Evolutionary conservation across 2,113 vertebrate genomes (phyloP), one percentile per base, ranked within the genome.

Genomic region (Propithecus coquereli): DNA sequence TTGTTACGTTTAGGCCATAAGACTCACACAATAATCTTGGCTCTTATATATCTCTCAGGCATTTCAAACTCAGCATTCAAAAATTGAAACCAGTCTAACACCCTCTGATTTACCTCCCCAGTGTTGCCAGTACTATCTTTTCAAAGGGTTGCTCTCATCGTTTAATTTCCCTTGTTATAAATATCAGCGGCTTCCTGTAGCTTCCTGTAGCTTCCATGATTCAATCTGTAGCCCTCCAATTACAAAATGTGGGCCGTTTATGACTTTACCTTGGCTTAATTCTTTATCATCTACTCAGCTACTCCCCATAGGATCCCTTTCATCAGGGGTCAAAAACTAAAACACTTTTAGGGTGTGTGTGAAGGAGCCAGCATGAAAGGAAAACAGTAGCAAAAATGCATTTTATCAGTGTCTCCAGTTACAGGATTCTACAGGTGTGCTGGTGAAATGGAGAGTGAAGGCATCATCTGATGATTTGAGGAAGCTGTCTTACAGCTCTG

Each of bases 281-380:
- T 91, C 47, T 84, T 91, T n/a, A 71, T 59, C 40, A 23, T 68
- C n/a, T 85, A 88, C 50, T 91, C 17, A 91, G 40, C 47, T 94
- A 59, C 20, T 92, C 43, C 40, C 63, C 8, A 2, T 13, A 84
- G 34, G 40, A 92, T 80, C 13, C 30, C 47, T 87, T 94, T 86
- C 43, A 94, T 94, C 59, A 82, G 14, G 27, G 66, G 50, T 70
- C 68, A 82, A 94, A 91, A 90, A 70, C 81, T 68, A 61, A 93
- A 97, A 68, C n/a, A 40, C 25, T 59, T 85, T 96, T 25, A 32
- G 47, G 11, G n/a, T 77, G 8, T 61, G 9, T 34, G 5, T 37
- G 54, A 40, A 88, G 40, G 32, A 73, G 6, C 30, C 10, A 57
- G 45, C 23, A 81, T 23, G 27, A 74, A 88, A 95, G 82, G 57